Evolutionary conservation across 2,113 vertebrate species (phyloP).

Genomic region (Hucho hucho): DNA sequence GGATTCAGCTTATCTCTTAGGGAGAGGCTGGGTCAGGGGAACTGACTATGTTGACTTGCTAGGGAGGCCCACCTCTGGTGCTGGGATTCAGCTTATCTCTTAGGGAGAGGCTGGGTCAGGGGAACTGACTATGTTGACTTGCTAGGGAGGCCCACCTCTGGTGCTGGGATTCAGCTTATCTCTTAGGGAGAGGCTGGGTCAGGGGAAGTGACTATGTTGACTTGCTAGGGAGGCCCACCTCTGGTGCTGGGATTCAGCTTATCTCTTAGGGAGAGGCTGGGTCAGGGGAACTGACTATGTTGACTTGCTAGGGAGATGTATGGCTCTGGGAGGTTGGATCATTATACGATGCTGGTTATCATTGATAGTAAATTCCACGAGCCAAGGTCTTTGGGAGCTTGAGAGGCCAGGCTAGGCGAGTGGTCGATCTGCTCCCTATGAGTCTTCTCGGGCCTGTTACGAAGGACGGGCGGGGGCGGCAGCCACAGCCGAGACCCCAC

Average conservation of each 20-base stretch:
- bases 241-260: background rate
- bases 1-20: no score
- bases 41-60: no score
- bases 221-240: no score
- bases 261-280: background rate
- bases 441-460: constrained; percentile 43
- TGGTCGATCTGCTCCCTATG: constrained; percentile 51
- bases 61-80: no score
- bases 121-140: no score
- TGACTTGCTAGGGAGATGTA: background rate
- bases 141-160: no score
- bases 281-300: background rate
- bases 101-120: no score
- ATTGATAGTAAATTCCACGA: background rate
- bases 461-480: constrained; percentile 43
- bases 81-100: no score
- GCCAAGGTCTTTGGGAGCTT: constrained; percentile 41
- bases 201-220: no score
- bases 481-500: constrained; percentile 58
- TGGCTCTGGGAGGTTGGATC: background rate
- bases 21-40: no score
- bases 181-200: no score
- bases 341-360: background rate
- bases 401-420: constrained; percentile 47
- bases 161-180: no score